phyloP scores from a whole-genome alignment of 2,797 vertebrate species.

The Agapornis canus region DNA sequence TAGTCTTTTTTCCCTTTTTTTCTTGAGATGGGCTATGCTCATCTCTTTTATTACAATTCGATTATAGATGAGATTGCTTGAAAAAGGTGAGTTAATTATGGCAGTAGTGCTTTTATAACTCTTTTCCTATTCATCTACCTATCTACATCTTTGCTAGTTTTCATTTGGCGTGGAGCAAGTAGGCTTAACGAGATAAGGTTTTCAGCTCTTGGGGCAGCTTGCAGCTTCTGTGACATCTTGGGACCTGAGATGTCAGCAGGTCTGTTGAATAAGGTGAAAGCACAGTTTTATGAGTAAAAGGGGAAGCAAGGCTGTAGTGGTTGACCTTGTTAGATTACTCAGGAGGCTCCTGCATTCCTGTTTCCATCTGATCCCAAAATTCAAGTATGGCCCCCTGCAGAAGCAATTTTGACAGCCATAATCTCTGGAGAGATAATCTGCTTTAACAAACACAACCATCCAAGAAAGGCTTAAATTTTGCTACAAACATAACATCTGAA shows the following conservation, averaged over 20 bases:
- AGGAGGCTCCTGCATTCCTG: background rate
- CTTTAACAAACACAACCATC: background rate
- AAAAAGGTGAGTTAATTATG: constrained; percentile 1
- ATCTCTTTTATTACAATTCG: background rate
- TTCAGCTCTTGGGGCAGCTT: background rate
- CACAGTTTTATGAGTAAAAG: background rate
- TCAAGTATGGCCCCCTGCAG: background rate
- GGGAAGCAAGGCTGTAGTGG: background rate
- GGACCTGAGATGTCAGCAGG: background rate
- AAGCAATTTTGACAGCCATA: background rate
- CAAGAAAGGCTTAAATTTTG: background rate
- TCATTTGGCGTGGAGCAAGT: background rate
- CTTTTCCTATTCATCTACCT: background rate
- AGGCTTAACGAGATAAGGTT: background rate
- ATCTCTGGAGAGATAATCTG: background rate
- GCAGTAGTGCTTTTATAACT: background rate
- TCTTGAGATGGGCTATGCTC: background rate
- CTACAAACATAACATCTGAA: background rate
- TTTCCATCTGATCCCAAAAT: background rate
- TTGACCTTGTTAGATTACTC: background rate
- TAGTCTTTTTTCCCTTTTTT: background rate
- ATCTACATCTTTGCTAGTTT: background rate
- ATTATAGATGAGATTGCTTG: background rate
- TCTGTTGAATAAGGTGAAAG: background rate
- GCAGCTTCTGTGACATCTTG: background rate